Evolutionary conservation across 1,140 invertebrate species (phyloP), one percentile per base, ranked within the genome.

Genomic region (Limonius californicus): DNA sequence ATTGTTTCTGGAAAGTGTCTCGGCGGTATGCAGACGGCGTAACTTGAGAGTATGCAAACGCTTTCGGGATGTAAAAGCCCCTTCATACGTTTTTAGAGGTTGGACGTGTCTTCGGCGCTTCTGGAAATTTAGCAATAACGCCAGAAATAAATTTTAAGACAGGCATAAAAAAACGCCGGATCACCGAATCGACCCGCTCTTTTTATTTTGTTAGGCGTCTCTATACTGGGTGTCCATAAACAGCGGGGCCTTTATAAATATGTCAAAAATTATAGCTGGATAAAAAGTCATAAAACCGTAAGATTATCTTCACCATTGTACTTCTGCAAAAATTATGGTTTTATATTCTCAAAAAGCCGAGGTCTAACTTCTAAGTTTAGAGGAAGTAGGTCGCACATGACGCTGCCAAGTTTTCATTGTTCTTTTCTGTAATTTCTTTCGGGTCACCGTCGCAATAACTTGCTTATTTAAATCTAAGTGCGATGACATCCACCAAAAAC

Each of bases 41-140:
- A 39, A 39, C 8, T 39, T 12, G n/a, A 8, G 45, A n/a, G 45
- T 50, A 50, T 50, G 45, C 45, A 50, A 50, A 50, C 20, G 16
- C 16, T 50, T 50, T 50, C 20, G 14, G n/a, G 16, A 50, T 50
- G 20, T 50, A 50, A 45, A 50, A 50, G 16, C 45, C 14, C 20
- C 16, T 50, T 18, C 20, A 21, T 50, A 50, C 20, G 45, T 50
- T 50, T 50, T 50, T 50, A 50, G 45, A 50, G 45, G 45, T 50
- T 21, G 16, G 45, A 50, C 45, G 20, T 50, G 45, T 21, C 45
- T 19, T 21, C 14, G 2, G 16, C 16, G 45, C 45, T 19, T 21
- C 20, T 50, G 16, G 12, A 50, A 50, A 19, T 50, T 50, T 50
- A 19, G 14, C 45, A 50, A 21, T 50, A 50, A 50, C 16, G 6